These are phyloP conservation scores for Opisthocomus hoazin DNA, from an alignment of 2,113 vertebrate species.

Conservation along the genomic window DNA sequence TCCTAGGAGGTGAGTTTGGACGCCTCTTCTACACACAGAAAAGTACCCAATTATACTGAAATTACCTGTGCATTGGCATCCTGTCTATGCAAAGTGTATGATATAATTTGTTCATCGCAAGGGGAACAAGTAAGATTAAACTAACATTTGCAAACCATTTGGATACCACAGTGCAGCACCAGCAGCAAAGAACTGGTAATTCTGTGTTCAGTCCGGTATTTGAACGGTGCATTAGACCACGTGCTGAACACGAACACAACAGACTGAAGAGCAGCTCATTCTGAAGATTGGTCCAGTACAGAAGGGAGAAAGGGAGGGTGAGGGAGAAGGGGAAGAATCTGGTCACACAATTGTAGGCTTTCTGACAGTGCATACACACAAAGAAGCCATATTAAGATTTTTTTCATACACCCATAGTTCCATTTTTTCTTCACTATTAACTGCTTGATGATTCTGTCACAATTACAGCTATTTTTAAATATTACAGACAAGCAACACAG, in stretches of 20 bases:
- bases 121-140: background rate
- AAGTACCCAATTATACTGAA: background rate
- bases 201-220: background rate
- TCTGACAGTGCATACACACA: background rate
- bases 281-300: background rate
- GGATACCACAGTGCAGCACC: background rate
- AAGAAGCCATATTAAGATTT: background rate
- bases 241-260: background rate
- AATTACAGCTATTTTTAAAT: conserved; percentile 3
- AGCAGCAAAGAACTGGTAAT: background rate
- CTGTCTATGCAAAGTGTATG: background rate
- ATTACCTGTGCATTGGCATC: background rate
- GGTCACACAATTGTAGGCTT: background rate
- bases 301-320: background rate
- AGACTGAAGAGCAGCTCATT: background rate
- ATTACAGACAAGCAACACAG: background rate
- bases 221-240: background rate
- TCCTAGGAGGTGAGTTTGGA: background rate
- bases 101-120: background rate
- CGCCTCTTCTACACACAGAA: background rate
- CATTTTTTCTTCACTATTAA: background rate
- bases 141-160: background rate
- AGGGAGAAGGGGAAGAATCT: background rate
- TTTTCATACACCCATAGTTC: background rate
- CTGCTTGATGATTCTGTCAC: background rate